A percentile compares a stretch with the other conserved stretches of the same genome.
These are phyloP conservation scores for Malacoraja senta DNA, from an alignment of 2,797 vertebrate species.

Conservation along the genomic window DNA sequence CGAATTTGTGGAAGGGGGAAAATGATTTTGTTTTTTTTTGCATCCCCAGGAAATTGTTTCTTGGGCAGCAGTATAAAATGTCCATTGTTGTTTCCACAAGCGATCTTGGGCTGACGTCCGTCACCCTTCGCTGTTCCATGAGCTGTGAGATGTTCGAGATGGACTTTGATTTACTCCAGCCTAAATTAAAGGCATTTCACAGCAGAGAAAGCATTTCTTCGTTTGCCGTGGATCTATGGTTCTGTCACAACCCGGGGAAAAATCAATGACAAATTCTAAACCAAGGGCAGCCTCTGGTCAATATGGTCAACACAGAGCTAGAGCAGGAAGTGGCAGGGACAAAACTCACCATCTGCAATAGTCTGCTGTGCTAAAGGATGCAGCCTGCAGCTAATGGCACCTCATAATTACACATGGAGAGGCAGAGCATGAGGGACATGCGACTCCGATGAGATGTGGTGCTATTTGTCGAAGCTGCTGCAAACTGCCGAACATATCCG, in stretches of 20 bases:
- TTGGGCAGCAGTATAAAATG: background rate
- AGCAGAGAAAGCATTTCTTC: constrained; percentile 75
- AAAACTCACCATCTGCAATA: constrained; percentile 69
- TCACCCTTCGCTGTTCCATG: constrained; percentile 13
- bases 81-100: constrained; percentile 43
- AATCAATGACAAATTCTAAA: constrained; percentile 87
- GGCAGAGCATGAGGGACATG: constrained; percentile 62
- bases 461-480: constrained; percentile 61
- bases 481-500: no score
- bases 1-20: background rate
- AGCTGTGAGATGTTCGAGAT: constrained; percentile 57
- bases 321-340: constrained; percentile 68
- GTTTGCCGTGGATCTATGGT: constrained; percentile 89
- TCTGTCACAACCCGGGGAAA: constrained; percentile 95
- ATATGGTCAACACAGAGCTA: constrained; percentile 68
- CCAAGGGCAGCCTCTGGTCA: constrained; percentile 69
- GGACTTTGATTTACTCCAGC: constrained; percentile 68
- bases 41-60: background rate
- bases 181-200: constrained; percentile 72
- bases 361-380: constrained; percentile 64
- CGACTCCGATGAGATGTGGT: constrained; percentile 59
- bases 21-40: background rate
- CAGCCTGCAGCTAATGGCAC: constrained; percentile 71
- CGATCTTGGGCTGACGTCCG: constrained; percentile 52
- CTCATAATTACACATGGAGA: constrained; percentile 71